phyloP scores from a whole-genome alignment of 2,888 invertebrate genomes.

The Coelopa pilipes region DNA sequence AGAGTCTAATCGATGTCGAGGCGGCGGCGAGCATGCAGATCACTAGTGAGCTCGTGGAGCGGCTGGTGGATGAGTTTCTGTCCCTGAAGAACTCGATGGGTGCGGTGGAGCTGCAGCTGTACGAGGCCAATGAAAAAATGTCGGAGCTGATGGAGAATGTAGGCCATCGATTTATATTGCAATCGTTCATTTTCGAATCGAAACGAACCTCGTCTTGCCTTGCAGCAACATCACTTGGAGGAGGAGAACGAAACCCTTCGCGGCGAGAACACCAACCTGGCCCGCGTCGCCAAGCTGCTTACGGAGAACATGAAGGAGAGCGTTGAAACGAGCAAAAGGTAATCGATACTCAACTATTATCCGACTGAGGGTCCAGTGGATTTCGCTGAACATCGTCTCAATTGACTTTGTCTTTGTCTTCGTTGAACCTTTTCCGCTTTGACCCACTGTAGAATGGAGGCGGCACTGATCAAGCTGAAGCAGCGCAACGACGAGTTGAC shows the following conservation, averaged over 20 bases:
- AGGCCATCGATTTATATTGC: conserved; percentile 38
- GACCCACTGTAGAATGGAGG: conserved; percentile 60
- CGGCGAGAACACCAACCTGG: conserved; percentile 63
- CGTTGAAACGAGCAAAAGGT: conserved; percentile 66
- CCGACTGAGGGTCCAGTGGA: conserved; percentile 6
- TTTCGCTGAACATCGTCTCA: no score
- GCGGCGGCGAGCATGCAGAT: conserved; percentile 53
- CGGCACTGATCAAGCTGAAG: conserved; percentile 63
- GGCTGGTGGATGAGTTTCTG: conserved; percentile 62
- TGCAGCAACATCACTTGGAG: conserved; percentile 64
- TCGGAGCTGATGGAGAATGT: conserved; percentile 65
- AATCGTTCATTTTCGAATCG: no score
- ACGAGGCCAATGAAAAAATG: conserved; percentile 67
- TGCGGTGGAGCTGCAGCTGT: conserved; percentile 63
- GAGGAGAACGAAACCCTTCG: conserved; percentile 65
- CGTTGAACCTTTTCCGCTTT: conserved; percentile 4
- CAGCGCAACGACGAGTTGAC: conserved; percentile 64
- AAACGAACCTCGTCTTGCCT: background rate
- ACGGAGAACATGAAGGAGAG: conserved; percentile 67
- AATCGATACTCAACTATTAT: conserved; percentile 7
- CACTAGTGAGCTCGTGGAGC: conserved; percentile 60
- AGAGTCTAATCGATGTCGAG: conserved; percentile 62
- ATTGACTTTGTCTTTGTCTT: background rate
- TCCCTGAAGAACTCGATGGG: conserved; percentile 59
- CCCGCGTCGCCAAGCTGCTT: conserved; percentile 64